Conservation (phyloP, 2,797 vertebrate genomes). For the Salmo trutta region DNA sequence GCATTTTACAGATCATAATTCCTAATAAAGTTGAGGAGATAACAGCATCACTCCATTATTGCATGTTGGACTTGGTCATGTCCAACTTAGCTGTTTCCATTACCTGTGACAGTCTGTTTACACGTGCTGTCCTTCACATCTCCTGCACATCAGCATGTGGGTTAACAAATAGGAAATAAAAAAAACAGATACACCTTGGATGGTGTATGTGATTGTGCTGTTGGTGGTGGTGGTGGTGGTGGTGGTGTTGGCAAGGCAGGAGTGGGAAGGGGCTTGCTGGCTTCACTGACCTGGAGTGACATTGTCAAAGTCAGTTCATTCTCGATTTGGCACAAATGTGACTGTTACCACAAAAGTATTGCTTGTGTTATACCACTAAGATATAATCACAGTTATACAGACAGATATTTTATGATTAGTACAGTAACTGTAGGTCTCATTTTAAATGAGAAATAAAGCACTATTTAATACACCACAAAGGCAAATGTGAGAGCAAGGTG, state of each 20-base stretch:
- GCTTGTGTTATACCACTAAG: neutral
- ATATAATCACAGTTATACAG: neutral
- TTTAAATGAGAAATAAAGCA: neutral
- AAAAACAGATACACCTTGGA: neutral
- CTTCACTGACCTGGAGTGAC: neutral
- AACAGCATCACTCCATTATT: conserved; percentile 16
- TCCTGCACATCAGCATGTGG: neutral
- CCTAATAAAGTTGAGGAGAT: conserved; percentile 15
- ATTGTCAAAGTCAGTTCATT: neutral
- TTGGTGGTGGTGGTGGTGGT: too few species aligned
- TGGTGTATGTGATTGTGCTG: neutral
- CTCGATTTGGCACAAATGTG: neutral
- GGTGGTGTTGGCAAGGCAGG: neutral
- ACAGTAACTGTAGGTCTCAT: neutral
- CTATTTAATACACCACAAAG: neutral
- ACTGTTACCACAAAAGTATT: neutral
- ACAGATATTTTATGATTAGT: neutral
- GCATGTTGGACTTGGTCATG: conserved; percentile 26
- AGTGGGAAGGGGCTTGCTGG: neutral
- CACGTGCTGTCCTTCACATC: neutral
- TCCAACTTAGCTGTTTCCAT: conserved; percentile 57
- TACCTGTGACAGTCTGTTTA: conserved; percentile 6
- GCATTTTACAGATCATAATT: conserved; percentile 16
- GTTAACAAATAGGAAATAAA: neutral
- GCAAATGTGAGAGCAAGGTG: neutral